These are phyloP conservation scores for Eurytoma californica DNA, from an alignment of 2,888 invertebrate genomes.

Conservation along the genomic window DNA sequence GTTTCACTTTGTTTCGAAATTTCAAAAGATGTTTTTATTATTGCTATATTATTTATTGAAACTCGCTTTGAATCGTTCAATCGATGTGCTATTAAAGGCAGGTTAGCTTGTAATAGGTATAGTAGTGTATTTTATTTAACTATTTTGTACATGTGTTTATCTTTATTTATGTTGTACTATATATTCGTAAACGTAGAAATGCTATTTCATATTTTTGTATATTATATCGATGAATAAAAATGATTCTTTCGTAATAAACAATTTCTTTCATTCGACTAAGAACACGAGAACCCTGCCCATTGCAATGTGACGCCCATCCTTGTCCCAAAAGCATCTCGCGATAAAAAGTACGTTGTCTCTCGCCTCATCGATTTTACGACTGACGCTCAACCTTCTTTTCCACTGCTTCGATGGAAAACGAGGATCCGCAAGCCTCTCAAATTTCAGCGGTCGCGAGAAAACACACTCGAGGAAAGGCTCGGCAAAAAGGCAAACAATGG, in stretches of 20 bases:
- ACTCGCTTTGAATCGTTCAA: background rate
- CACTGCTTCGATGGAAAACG: too few relatives aligned
- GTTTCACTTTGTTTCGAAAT: slow-evolving; percentile 4
- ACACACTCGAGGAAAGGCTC: slow-evolving; percentile 6
- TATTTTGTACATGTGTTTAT: slow-evolving; percentile 49
- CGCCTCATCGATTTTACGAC: slow-evolving; percentile 16
- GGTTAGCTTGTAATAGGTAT: slow-evolving; percentile 18
- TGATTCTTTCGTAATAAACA: slow-evolving; percentile 28
- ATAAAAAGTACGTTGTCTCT: background rate
- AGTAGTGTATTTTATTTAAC: slow-evolving; percentile 42
- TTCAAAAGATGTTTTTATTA: background rate
- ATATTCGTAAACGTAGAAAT: slow-evolving; percentile 28
- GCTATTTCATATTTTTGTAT: slow-evolving; percentile 32
- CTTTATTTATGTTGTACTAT: slow-evolving; percentile 53
- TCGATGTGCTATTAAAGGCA: slow-evolving; percentile 14
- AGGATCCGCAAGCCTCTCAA: background rate
- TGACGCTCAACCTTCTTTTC: slow-evolving; percentile 19
- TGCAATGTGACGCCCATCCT: background rate
- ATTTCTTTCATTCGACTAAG: background rate
- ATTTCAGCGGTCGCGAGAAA: slow-evolving; percentile 18
- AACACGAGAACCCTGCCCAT: too few relatives aligned
- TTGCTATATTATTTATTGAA: background rate
- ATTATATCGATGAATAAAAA: slow-evolving; percentile 47
- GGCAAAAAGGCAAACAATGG: slow-evolving; percentile 43
- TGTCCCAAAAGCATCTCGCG: background rate